phyloP scores from a whole-genome alignment of 1,140 invertebrate genomes.

The Neotoxoptera formosana region DNA sequence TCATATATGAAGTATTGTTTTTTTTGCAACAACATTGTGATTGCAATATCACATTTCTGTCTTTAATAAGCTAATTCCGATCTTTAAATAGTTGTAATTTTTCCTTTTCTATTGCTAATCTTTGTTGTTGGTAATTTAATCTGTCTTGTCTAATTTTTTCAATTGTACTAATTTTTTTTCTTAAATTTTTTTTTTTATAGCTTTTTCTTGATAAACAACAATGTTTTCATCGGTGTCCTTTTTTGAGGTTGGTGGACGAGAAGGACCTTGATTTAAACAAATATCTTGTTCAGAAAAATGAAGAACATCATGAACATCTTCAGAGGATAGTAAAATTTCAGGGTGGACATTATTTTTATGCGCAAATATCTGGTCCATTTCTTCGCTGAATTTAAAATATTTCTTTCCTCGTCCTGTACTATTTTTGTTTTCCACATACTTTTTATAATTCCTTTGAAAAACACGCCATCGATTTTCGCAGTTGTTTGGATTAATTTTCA shows the following conservation, averaged over 20 bases:
- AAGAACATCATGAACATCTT: background rate
- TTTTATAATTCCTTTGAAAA: slow-evolving; percentile 9
- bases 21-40: background rate
- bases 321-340: background rate
- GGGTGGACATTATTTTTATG: slow-evolving; percentile 21
- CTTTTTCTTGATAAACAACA: background rate
- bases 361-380: background rate
- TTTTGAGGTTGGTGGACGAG: background rate
- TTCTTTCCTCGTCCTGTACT: background rate
- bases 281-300: no score
- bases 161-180: background rate
- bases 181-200: background rate
- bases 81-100: background rate
- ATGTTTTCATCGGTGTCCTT: background rate
- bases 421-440: background rate
- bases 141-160: slow-evolving; percentile 32
- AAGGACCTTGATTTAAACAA: no score
- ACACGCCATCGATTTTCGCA: background rate
- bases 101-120: background rate
- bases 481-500: background rate
- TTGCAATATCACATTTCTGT: background rate
- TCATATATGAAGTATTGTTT: no score
- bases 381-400: background rate
- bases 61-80: background rate
- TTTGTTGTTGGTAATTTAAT: slow-evolving; percentile 16